phyloP scores from a whole-genome alignment of 2,797 vertebrate species.

The Fratercula arctica region DNA sequence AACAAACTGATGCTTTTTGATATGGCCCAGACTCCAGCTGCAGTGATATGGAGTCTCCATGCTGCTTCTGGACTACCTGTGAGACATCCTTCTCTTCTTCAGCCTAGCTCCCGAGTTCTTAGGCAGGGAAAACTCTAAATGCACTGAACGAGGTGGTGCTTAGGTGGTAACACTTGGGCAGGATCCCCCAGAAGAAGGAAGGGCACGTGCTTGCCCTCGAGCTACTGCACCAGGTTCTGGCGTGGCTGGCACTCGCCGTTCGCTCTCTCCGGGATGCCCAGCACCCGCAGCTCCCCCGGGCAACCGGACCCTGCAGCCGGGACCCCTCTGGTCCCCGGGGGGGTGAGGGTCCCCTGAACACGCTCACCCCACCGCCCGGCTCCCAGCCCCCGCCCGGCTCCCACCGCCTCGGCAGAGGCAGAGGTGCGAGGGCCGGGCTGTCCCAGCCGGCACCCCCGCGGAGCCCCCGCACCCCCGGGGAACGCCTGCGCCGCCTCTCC shows the following conservation, averaged over 20 bases:
- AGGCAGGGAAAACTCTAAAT: neutral
- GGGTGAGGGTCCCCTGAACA: accelerated
- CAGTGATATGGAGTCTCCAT: accelerated
- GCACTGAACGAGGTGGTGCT: neutral
- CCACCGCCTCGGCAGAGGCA: neutral
- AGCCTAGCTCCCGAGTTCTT: neutral
- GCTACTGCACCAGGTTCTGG: accelerated
- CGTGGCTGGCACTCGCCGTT: neutral
- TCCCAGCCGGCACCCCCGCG: neutral
- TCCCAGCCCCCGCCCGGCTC: neutral
- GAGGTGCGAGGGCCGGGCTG: too few species aligned
- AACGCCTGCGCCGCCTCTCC: neutral
- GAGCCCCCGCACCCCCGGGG: neutral
- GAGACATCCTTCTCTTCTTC: neutral
- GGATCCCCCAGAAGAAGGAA: neutral
- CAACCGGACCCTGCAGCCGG: neutral
- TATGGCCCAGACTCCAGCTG: neutral
- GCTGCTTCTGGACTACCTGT: neutral
- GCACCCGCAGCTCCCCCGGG: accelerated
- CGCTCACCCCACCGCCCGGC: neutral
- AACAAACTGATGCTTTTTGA: neutral
- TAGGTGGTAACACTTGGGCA: neutral
- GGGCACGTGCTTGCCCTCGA: neutral
- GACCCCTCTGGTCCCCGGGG: too few species aligned
- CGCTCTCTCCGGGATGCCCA: neutral